phyloP scores from a whole-genome alignment of 2,797 vertebrate genomes.

The Scyliorhinus canicula region DNA sequence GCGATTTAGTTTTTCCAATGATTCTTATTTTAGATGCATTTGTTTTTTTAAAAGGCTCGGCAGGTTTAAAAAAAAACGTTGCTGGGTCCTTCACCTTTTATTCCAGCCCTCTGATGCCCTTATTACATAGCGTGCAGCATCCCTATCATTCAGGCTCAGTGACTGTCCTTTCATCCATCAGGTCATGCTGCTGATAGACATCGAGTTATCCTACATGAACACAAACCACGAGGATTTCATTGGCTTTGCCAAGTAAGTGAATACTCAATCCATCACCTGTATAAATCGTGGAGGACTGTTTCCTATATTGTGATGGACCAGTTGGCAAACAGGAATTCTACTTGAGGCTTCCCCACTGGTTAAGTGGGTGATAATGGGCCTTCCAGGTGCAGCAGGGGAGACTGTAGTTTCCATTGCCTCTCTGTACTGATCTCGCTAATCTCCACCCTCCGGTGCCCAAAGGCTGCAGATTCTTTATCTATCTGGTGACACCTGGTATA shows the following conservation, averaged over 20 bases:
- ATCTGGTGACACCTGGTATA: background rate
- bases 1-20: no score
- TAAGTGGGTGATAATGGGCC: background rate
- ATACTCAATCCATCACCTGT: background rate
- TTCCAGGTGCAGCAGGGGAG: background rate
- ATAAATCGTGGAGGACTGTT: background rate
- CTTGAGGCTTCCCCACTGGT: background rate
- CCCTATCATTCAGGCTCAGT: background rate
- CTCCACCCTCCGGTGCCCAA: background rate
- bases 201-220: conserved; percentile 96
- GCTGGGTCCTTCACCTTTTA: background rate
- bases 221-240: conserved; percentile 99
- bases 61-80: background rate
- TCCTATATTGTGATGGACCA: background rate
- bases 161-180: conserved; percentile 48
- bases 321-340: background rate
- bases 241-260: conserved; percentile 92
- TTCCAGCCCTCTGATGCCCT: background rate
- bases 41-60: background rate
- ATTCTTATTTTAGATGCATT: background rate
- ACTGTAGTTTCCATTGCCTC: background rate
- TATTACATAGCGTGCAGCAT: no score
- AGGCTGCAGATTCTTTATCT: background rate
- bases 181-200: conserved; percentile 95
- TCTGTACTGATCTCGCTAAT: background rate